Conservation (phyloP, 2,888 invertebrate genomes). For the Cenopis cana region DNA sequence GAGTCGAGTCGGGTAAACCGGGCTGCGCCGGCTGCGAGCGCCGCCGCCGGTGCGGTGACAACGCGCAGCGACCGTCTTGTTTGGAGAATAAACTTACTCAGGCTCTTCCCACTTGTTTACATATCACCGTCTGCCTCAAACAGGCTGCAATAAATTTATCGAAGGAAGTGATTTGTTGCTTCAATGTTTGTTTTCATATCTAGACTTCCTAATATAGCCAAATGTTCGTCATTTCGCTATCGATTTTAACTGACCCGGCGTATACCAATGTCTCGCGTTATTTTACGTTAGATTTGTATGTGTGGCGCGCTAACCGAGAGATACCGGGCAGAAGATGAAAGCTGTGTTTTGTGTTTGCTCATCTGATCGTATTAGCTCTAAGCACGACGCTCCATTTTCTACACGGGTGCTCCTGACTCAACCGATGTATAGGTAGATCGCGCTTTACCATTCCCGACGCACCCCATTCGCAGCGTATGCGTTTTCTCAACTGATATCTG, state of each 20-base stretch:
- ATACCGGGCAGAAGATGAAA: slow-evolving; percentile 83
- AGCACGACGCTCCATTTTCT: slow-evolving; percentile 81
- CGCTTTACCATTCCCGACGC: slow-evolving; percentile 69
- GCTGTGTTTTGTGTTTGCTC: slow-evolving; percentile 80
- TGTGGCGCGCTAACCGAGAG: slow-evolving; percentile 55
- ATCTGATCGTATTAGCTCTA: slow-evolving; percentile 82
- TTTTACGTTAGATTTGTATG: slow-evolving; percentile 45
- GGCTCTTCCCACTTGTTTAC: slow-evolving; percentile 68
- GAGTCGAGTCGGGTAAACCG: slow-evolving; percentile 59
- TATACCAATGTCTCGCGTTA: not conserved
- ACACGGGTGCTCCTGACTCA: slow-evolving; percentile 74
- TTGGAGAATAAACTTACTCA: slow-evolving; percentile 75
- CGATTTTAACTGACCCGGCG: not conserved
- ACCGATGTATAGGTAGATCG: slow-evolving; percentile 77
- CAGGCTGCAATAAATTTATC: slow-evolving; percentile 66
- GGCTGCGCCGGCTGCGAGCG: slow-evolving; percentile 49
- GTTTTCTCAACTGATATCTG: slow-evolving; percentile 59
- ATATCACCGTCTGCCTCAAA: slow-evolving; percentile 65
- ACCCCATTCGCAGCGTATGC: slow-evolving; percentile 72
- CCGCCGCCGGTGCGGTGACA: slow-evolving; percentile 49
- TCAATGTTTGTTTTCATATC: slow-evolving; percentile 20
- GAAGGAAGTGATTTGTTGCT: slow-evolving; percentile 46
- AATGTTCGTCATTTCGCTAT: slow-evolving; percentile 1
- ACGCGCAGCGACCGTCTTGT: slow-evolving; percentile 56
- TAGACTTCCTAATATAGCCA: slow-evolving; percentile 5